Evolutionary conservation across 2,888 invertebrate species (phyloP), one percentile per base, ranked within the genome.

Genomic region (Scaptomyza polygonia): DNA sequence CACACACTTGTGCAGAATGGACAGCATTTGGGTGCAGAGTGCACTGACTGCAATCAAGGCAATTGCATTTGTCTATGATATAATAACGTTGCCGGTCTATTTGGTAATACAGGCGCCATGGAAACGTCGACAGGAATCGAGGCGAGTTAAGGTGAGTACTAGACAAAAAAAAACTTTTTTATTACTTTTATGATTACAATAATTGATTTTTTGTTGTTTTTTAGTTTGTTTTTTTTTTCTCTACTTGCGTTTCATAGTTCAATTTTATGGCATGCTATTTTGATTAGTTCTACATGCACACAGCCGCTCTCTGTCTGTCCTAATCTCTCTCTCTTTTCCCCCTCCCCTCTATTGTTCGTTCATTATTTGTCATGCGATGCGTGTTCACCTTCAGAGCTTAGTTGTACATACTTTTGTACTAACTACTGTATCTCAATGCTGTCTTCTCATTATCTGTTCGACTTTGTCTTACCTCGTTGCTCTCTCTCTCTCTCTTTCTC

Each of bases 1-100:
- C 43, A 30, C n/a, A 18, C 12, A 54, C 73, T 88, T 90, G 3
- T 92, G 1, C 92, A 94, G 94, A 89, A 94, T 94, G 92, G 94
- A 94, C 89, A 93, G 93, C 91, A 93, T 94, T 92, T 94, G 94
- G 94, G 93, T 94, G 89, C 93, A 94, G 89, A 93, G 95, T 89
- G 95, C 95, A 88, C 93, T 97, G 88, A 94, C 94, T 80, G 95
- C 96, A 80, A 94, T 97, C 89, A 95, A 95, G 91, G 95, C 95
- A 53, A 93, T 97, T 80, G 95, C 96, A 82, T 95, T 97, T 91
- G 94, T 98, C 77, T 97, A 96, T 93, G 98, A 98, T 92, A 94
- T 98, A 88, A 93, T 98, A 89, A 97, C 98, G 67, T 96, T 97
- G 92, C 97, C 98, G 67, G 94, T 98, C 29, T 98, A 97, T 92